Percentiles rank a stretch among this genome's conserved stretches.
Evolutionary conservation across 2,888 invertebrate species (phyloP).

Genomic region (Nasonovia ribisnigri): DNA sequence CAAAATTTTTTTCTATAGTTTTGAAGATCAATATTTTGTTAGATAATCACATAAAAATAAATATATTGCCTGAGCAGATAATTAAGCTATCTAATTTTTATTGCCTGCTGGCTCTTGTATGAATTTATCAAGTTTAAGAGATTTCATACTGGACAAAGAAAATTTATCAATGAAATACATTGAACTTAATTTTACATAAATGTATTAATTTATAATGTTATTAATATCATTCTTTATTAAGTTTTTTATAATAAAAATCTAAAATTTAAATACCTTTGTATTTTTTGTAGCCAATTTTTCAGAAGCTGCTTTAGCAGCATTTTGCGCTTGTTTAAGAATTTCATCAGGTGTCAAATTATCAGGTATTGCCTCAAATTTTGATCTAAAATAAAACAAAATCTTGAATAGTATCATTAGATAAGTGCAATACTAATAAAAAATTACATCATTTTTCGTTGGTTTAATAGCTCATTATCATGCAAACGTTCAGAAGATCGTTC

Average conservation of each 20-base stretch:
- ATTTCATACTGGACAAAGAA: neutral
- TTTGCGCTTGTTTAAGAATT: constrained; percentile 80
- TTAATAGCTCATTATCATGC: constrained; percentile 44
- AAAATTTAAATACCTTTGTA: constrained; percentile 42
- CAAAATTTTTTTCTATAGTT: too few relatives aligned
- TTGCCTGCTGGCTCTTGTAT: neutral
- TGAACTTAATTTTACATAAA: neutral
- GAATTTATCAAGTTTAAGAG: neutral
- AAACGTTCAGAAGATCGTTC: constrained; percentile 45
- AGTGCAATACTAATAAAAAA: neutral
- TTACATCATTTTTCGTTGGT: constrained; percentile 54
- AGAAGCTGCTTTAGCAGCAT: constrained; percentile 80
- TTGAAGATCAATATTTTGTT: neutral
- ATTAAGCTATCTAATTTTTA: neutral
- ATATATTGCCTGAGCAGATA: neutral
- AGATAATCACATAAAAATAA: neutral
- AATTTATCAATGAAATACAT: neutral
- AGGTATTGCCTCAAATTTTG: constrained; percentile 81
- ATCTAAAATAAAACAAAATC: constrained; percentile 67
- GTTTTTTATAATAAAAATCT: neutral
- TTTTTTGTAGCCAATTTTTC: constrained; percentile 73
- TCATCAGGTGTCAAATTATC: constrained; percentile 84
- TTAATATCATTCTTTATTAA: neutral
- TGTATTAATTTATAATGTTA: neutral
- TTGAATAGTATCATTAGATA: neutral